Conservation (phyloP, 2,113 vertebrate genomes). For the Patagioenas fasciata region DNA sequence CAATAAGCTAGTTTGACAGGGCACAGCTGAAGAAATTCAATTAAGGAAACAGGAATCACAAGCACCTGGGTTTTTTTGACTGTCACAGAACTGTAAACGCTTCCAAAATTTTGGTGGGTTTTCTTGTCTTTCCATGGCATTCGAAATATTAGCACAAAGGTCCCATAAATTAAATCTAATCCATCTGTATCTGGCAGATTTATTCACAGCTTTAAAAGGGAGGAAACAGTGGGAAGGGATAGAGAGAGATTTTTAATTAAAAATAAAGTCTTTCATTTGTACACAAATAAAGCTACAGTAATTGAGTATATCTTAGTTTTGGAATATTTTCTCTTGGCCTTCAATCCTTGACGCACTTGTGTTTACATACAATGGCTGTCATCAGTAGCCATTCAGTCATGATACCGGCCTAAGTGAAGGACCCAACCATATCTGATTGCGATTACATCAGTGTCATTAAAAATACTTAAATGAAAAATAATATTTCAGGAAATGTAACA, state of each 20-base stretch:
- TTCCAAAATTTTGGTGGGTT: background rate
- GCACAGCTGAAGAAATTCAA: background rate
- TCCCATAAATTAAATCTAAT: background rate
- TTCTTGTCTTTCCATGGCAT: background rate
- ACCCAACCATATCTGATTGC: background rate
- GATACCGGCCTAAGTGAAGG: background rate
- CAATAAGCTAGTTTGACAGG: background rate
- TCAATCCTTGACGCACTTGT: background rate
- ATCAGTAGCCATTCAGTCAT: background rate
- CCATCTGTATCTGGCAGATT: background rate
- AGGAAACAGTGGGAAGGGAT: background rate
- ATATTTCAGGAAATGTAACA: background rate
- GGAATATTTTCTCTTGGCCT: background rate
- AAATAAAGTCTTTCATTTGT: background rate
- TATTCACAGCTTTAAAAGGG: background rate
- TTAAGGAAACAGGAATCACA: background rate
- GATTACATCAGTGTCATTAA: background rate
- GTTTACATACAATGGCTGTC: background rate
- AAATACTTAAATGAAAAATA: background rate
- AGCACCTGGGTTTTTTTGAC: background rate
- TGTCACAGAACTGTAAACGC: background rate
- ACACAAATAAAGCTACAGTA: background rate
- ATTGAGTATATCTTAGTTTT: background rate
- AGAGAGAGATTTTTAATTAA: background rate
- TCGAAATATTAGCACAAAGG: background rate